Evolutionary conservation across 1,140 invertebrate species (phyloP).

Genomic region (Gryllus bimaculatus): DNA sequence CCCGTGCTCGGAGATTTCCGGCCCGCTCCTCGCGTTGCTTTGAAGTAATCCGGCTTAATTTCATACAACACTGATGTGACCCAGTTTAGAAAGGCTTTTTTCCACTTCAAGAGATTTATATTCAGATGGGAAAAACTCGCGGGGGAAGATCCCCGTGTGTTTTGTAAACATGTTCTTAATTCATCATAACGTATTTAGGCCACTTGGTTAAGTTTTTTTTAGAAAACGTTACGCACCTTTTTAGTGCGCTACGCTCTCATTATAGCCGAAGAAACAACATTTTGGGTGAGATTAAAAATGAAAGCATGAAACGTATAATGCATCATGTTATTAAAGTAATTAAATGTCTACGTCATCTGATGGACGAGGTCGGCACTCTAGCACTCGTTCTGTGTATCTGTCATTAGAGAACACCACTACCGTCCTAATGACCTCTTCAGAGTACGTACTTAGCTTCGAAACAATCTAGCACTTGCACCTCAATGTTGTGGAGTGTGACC

Average conservation of each 20-base stretch:
- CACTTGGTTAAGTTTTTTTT: not conserved
- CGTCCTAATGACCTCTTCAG: not conserved
- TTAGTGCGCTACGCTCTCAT: not conserved
- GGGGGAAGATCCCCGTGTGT: not conserved
- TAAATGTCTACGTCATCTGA: not conserved
- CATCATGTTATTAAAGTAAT: not conserved
- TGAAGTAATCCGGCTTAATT: not conserved
- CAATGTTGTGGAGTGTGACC: too few species aligned
- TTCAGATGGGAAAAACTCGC: not conserved
- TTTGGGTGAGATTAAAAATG: not conserved
- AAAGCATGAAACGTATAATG: constrained; percentile 1
- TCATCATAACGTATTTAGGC: not conserved
- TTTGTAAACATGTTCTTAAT: not conserved
- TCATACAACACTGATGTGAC: not conserved
- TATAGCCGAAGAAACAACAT: not conserved
- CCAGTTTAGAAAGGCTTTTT: not conserved
- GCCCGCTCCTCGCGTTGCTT: not conserved
- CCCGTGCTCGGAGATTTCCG: not conserved
- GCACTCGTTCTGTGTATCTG: not conserved
- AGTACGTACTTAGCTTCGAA: not conserved
- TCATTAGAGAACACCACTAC: not conserved
- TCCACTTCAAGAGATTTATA: not conserved
- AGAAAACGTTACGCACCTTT: not conserved
- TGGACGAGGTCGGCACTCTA: not conserved
- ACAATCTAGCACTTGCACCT: not conserved